phyloP scores from a whole-genome alignment of 2,113 vertebrate species.

The Rhipidura dahli region DNA sequence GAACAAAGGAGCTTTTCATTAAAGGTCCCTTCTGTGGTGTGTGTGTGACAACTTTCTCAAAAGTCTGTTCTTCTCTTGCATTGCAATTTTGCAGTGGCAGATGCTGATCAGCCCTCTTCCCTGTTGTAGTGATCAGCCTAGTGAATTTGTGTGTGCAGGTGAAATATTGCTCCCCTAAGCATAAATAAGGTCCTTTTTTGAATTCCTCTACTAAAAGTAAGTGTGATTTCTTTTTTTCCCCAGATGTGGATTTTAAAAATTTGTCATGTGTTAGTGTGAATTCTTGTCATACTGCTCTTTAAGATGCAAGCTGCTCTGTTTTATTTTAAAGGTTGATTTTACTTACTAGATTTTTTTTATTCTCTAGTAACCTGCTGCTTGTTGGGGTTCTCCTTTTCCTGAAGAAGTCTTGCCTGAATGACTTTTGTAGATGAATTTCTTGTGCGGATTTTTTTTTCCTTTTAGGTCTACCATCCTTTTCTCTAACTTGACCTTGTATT shows the following conservation, averaged over 20 bases:
- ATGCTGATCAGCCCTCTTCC: background rate
- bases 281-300: background rate
- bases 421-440: background rate
- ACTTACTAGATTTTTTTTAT: background rate
- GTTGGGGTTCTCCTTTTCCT: background rate
- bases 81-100: background rate
- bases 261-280: background rate
- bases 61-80: background rate
- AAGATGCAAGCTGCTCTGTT: background rate
- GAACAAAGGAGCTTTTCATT: constrained; percentile 53
- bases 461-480: background rate
- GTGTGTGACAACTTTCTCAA: background rate
- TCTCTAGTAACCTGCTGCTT: background rate
- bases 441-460: background rate
- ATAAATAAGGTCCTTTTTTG: background rate
- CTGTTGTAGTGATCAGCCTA: background rate
- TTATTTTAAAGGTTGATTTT: background rate
- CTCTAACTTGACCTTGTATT: background rate
- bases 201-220: background rate
- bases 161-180: background rate
- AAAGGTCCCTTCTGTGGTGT: background rate
- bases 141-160: background rate
- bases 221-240: background rate
- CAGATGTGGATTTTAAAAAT: background rate
- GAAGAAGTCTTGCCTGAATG: background rate